Evolutionary conservation across 2,113 vertebrate genomes (phyloP).

Genomic region (Limanda limanda): DNA sequence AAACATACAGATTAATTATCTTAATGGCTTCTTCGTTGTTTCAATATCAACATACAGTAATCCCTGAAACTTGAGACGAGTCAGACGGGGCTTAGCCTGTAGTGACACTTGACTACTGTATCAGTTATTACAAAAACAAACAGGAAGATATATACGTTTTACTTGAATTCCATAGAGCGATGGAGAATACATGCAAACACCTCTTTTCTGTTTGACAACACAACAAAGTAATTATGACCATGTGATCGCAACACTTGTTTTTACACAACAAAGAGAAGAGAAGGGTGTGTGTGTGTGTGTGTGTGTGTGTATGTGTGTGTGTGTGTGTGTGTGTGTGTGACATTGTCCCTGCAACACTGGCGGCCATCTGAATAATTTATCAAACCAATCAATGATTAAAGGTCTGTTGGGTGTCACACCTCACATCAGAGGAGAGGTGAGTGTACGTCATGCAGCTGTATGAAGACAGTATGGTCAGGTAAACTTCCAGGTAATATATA

Average conservation of each 20-base stretch:
- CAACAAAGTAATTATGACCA: slow-evolving; percentile 10
- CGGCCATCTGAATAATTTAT: slow-evolving; percentile 68
- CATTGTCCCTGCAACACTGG: slow-evolving; percentile 45
- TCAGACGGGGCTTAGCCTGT: slow-evolving; percentile 5
- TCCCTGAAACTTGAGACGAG: slow-evolving; percentile 54
- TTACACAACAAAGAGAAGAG: slow-evolving; percentile 30
- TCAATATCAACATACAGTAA: not conserved
- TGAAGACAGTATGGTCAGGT: not conserved
- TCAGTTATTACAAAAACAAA: slow-evolving; percentile 22
- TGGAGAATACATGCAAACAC: not conserved
- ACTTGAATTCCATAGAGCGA: not conserved
- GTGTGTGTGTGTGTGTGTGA: not conserved
- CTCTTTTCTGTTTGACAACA: not conserved
- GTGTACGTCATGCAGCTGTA: slow-evolving; percentile 1
- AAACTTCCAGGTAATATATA: too few species aligned
- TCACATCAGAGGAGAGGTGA: slow-evolving; percentile 29
- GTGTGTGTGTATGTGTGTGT: not conserved
- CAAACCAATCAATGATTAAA: slow-evolving; percentile 76
- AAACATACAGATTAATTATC: not conserved
- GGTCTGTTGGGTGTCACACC: slow-evolving; percentile 57
- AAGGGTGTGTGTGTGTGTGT: too few species aligned
- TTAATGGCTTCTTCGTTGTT: not conserved
- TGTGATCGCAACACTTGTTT: slow-evolving; percentile 17
- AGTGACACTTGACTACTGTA: slow-evolving; percentile 7
- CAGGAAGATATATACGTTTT: not conserved